phyloP scores from a whole-genome alignment of 2,888 invertebrate genomes.

The Synergus laeviventris region DNA sequence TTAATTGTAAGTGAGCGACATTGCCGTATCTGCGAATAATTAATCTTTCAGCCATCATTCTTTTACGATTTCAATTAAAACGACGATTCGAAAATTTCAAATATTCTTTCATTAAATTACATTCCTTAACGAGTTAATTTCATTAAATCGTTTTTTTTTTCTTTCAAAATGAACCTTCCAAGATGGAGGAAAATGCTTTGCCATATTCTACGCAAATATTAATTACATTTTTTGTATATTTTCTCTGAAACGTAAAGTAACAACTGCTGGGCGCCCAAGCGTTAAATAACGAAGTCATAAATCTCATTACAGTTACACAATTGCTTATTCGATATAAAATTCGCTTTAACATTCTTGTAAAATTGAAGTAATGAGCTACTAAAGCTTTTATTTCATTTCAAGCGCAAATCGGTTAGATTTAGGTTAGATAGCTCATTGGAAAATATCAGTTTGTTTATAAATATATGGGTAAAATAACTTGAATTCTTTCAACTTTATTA shows the following conservation, averaged over 20 bases:
- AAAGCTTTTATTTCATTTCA: not conserved
- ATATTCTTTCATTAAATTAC: not conserved
- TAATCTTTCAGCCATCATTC: conserved; percentile 1
- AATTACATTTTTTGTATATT: conserved; percentile 14
- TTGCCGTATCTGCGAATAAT: conserved; percentile 16
- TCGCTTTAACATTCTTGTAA: conserved; percentile 2
- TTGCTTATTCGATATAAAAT: conserved; percentile 20
- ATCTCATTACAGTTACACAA: conserved; percentile 29
- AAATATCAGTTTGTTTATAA: not conserved
- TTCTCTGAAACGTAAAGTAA: not conserved
- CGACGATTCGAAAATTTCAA: not conserved
- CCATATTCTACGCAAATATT: not conserved
- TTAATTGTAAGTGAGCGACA: conserved; percentile 43
- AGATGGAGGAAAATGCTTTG: not conserved
- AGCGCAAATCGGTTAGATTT: not conserved
- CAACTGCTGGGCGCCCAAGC: conserved; percentile 2
- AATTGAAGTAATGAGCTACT: not conserved
- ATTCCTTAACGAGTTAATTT: not conserved
- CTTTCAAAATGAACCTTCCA: not conserved
- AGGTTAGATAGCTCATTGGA: no score
- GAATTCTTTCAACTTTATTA: not conserved
- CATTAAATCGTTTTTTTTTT: not conserved
- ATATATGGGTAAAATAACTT: not conserved
- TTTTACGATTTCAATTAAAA: not conserved
- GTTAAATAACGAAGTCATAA: conserved; percentile 32